These are phyloP conservation scores for Athalia rosae DNA, from an alignment of 2,888 invertebrate species.

Conservation along the genomic window DNA sequence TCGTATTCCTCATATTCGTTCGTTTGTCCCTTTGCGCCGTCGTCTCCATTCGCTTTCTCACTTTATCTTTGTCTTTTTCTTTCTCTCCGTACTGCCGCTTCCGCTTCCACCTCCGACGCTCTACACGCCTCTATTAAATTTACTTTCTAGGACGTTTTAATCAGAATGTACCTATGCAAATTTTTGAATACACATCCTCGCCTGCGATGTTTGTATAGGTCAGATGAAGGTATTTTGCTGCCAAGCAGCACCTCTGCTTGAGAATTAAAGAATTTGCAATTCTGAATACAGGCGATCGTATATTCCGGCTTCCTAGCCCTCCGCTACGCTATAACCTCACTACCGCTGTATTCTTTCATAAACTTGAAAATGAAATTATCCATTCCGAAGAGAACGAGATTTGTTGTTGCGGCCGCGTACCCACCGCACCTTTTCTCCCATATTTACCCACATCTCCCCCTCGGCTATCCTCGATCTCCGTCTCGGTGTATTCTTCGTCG, in stretches of 20 bases:
- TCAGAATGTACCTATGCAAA: conserved; percentile 74
- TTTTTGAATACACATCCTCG: conserved; percentile 72
- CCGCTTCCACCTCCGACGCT: background rate
- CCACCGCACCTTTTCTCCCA: background rate
- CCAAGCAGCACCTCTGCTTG: conserved; percentile 61
- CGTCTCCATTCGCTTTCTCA: conserved; percentile 28
- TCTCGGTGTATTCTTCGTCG: background rate
- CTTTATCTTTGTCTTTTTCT: conserved; percentile 17
- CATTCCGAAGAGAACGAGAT: conserved; percentile 44
- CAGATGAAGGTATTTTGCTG: conserved; percentile 72
- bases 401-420: conserved; percentile 31
- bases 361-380: conserved; percentile 45
- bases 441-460: background rate
- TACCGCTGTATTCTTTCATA: conserved; percentile 42
- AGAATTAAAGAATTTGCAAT: conserved; percentile 74
- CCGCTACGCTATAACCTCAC: conserved; percentile 36
- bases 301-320: conserved; percentile 47
- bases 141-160: conserved; percentile 73
- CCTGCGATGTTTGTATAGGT: conserved; percentile 72
- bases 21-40: conserved; percentile 11
- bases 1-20: conserved; percentile 40
- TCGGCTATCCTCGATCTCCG: background rate
- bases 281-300: conserved; percentile 70
- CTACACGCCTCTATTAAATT: conserved; percentile 68
- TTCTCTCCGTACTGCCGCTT: conserved; percentile 2